These are phyloP conservation scores for Stictonetta naevosa DNA, from an alignment of 2,113 vertebrate species.

Conservation along the genomic window DNA sequence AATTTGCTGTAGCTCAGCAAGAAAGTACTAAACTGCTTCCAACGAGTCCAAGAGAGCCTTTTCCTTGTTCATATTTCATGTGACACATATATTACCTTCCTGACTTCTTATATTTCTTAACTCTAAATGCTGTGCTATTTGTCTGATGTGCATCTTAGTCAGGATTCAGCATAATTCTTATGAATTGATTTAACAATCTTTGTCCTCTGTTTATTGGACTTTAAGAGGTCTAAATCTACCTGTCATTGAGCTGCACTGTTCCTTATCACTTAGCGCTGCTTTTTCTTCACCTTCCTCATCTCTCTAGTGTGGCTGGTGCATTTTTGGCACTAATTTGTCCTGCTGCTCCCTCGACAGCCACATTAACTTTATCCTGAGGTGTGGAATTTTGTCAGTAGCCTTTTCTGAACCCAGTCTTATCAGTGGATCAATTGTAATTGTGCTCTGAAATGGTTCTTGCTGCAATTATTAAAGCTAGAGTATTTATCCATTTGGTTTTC, in stretches of 20 bases:
- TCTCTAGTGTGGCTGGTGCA: neutral
- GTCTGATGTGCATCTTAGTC: slow-evolving; percentile 9
- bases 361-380: slow-evolving; percentile 70
- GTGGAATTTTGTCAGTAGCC: slow-evolving; percentile 47
- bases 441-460: neutral
- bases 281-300: neutral
- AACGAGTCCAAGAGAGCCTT: neutral
- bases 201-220: neutral
- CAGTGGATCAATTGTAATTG: slow-evolving; percentile 46
- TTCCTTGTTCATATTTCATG: slow-evolving; percentile 37
- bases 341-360: slow-evolving; percentile 50
- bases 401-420: slow-evolving; percentile 53
- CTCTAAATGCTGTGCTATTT: neutral
- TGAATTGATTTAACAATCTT: slow-evolving; percentile 31
- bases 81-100: neutral
- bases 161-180: slow-evolving; percentile 34
- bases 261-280: slow-evolving; percentile 3
- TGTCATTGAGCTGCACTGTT: neutral
- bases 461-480: neutral
- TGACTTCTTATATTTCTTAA: slow-evolving; percentile 6
- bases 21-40: slow-evolving; percentile 1
- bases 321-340: slow-evolving; percentile 66
- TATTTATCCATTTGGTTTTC: slow-evolving; percentile 1
- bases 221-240: slow-evolving; percentile 20
- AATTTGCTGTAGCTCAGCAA: slow-evolving; percentile 24